Evolutionary conservation across 2,113 vertebrate genomes (phyloP).

Genomic region (Perca flavescens): DNA sequence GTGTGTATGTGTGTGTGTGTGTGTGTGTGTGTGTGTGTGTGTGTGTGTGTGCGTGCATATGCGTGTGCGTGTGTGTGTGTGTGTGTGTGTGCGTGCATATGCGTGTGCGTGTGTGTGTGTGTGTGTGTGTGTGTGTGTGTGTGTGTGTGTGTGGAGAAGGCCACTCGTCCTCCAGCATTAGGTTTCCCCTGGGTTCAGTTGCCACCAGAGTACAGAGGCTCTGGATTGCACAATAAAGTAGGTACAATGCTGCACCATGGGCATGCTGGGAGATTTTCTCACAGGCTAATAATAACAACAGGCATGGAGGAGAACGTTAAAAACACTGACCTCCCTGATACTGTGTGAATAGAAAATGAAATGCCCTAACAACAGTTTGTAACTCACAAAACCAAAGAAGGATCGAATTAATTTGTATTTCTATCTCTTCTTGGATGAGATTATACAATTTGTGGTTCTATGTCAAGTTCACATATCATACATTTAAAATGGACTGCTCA

Average conservation of each 20-base stretch:
- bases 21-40: slow-evolving; percentile 13
- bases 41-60: slow-evolving; percentile 41
- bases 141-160: slow-evolving; percentile 81
- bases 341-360: slow-evolving; percentile 23
- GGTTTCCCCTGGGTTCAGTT: slow-evolving; percentile 87
- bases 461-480: neutral
- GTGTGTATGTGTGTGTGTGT: slow-evolving; percentile 22
- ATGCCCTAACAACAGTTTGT: slow-evolving; percentile 1
- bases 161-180: slow-evolving; percentile 73
- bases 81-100: slow-evolving; percentile 21
- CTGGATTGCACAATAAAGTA: slow-evolving; percentile 89
- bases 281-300: slow-evolving; percentile 39
- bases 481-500: neutral
- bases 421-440: neutral
- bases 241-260: slow-evolving; percentile 69
- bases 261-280: slow-evolving; percentile 65
- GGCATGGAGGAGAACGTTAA: neutral
- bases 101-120: slow-evolving; percentile 13
- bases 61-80: slow-evolving; percentile 62
- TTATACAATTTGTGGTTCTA: neutral
- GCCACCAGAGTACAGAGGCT: slow-evolving; percentile 89
- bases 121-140: slow-evolving; percentile 44
- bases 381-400: neutral
- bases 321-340: neutral
- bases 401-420: neutral